Evolutionary conservation across 1,140 invertebrate genomes (phyloP), one percentile per base, ranked within the genome.

Genomic region (Rhagoletis pomonella): DNA sequence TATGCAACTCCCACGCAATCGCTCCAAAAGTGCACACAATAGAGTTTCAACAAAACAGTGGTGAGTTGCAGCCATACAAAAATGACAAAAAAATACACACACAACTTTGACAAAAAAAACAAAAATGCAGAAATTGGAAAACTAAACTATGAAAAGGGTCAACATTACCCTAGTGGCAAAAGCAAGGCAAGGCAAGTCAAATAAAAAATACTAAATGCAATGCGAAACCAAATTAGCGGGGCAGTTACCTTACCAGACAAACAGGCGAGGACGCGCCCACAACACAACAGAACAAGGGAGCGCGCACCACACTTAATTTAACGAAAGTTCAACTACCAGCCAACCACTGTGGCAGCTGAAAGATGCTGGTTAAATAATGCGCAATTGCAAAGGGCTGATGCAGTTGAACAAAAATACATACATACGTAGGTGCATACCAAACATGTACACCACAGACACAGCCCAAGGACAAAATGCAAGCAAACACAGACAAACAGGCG

Each of bases 391-490:
- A 67, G 64, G 60, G 60, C 60, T 14, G 7, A 12, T 62, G 60
- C 12, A 7, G 17, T 14, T 17, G 60, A 4, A n/a, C 60, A 12
- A 9, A 17, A 7, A 5, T 7, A 14, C 39, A 73, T 42, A 73
- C 39, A 73, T 39, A 69, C 65, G 19, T 9, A 55, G 4, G 17
- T 7, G 17, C 4, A 81, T 2, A 19, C 29, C 29, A 29, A 29
- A 29, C 5, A 4, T 7, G 17, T 5, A 62, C n/a, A 5, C 47
- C 47, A 7, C 73, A 55, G 12, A 58, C n/a, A 55, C 47, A 55
- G 73, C 73, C 73, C 73, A 81, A 81, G 73, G 73, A 81, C 73
- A 81, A 81, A 81, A 81, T 55, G 0, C 47, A 19, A 81, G 73
- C 19, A 50, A 55, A 2, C 42, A 17, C 73, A 81, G 73, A 58